Base-by-base conservation (phyloP, 2,113 vertebrate genomes). In the Dissostichus mawsoni region DNA sequence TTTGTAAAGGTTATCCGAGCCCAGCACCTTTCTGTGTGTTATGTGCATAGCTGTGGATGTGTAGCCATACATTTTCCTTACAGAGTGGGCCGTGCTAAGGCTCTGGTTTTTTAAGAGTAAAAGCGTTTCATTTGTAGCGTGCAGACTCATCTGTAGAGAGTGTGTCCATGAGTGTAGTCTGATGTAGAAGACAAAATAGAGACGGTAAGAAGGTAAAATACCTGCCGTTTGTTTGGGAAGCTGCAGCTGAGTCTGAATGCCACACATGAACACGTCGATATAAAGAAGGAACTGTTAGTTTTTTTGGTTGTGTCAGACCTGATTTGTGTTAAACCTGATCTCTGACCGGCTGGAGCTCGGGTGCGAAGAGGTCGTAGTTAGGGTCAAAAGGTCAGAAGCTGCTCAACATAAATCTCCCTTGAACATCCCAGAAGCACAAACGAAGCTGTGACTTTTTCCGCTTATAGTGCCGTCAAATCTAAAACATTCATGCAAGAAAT, bases 31-130 rank as follows among this genome's bases (percentile, higher is more conserved):
- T 66, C 65, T 76, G 67, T 73, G 33, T 70, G 58, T 73, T 47
- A 66, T 61, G 64, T 93, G 92, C 92, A 90, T 90, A 92, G 90
- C 89, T 83, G 87, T 83, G 62, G 53, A 83, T 77, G 70, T 81
- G 76, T 52, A 85, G 89, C 89, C 84, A 87, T 89, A 87, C 89
- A 86, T 69, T 33, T 64, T 56, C 23, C 56, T 25, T n/a, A 33
- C 47, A 69, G 61, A 62, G 58, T 5, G 67, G 80, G 76, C 69
- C 62, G 45, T 79, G 76, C 56, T 90, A 86, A 89, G 88, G 82
- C 89, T 90, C 68, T 78, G 79, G 78, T 81, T 82, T 78, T 75
- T 62, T 64, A 13, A 53, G 33, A 86, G 73, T 52, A 57, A 45
- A 61, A 33, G 69, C 68, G 20, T 53, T 65, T 76, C 48, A 76